Conservation (phyloP, 2,113 vertebrate species). For the Cheilinus undulatus region DNA sequence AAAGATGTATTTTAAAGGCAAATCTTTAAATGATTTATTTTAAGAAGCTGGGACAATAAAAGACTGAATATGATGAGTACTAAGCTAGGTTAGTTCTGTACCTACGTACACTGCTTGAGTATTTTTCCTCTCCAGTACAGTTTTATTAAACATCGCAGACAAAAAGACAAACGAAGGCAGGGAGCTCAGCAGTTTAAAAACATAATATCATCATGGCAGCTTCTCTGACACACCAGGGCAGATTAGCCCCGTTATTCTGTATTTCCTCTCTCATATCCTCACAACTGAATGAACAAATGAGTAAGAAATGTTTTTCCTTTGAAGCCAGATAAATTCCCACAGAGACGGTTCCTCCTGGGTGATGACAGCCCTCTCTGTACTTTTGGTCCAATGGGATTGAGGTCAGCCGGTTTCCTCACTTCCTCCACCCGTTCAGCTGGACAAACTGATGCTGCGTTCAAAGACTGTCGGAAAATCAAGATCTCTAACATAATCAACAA, state of each 20-base stretch:
- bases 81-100: too few species aligned
- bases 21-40: too few species aligned
- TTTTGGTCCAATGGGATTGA: conserved; percentile 54
- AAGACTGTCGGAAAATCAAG: not conserved
- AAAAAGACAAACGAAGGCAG: too few species aligned
- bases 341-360: conserved; percentile 42
- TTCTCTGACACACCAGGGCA: not conserved
- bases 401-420: conserved; percentile 78
- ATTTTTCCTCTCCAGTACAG: too few species aligned
- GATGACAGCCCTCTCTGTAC: conserved; percentile 20
- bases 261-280: not conserved
- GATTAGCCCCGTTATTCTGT: not conserved
- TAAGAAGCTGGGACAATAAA: too few species aligned
- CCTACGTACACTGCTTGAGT: too few species aligned
- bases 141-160: too few species aligned
- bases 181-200: too few species aligned
- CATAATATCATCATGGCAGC: not conserved
- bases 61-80: too few species aligned
- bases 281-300: not conserved
- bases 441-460: conserved; percentile 44
- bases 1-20: too few species aligned
- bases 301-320: not conserved
- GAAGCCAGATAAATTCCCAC: conserved; percentile 10
- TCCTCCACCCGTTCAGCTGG: conserved; percentile 74
- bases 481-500: too few species aligned